Percentiles rank a stretch among this genome's conserved stretches.
These are phyloP conservation scores for Microcaecilia unicolor DNA, from an alignment of 2,797 vertebrate species.

Conservation along the genomic window DNA sequence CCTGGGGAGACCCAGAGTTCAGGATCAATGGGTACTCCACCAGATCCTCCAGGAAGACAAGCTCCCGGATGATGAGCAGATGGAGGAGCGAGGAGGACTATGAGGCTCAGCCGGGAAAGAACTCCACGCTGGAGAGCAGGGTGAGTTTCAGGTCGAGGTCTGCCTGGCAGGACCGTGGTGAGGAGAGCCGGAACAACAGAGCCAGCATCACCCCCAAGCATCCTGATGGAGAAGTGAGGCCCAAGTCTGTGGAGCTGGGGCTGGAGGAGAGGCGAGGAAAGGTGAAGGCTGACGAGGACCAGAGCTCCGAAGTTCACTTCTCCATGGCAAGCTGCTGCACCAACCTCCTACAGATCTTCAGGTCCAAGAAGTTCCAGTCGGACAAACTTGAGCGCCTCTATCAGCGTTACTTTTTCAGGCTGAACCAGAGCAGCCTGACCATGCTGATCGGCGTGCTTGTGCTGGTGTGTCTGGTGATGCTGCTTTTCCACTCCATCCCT, in stretches of 20 bases:
- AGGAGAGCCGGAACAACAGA: slow-evolving; percentile 53
- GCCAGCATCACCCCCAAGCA: slow-evolving; percentile 57
- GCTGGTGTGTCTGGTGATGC: slow-evolving; percentile 87
- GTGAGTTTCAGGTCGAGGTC: slow-evolving; percentile 90
- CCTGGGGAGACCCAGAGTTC: slow-evolving; percentile 85
- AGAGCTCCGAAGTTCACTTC: slow-evolving; percentile 63
- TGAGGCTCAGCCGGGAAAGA: slow-evolving; percentile 55
- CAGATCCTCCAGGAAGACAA: slow-evolving; percentile 66
- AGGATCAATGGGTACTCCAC: slow-evolving; percentile 82
- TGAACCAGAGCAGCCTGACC: slow-evolving; percentile 97
- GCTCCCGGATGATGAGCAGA: slow-evolving; percentile 60
- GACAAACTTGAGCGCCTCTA: slow-evolving; percentile 94
- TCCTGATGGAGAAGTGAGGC: slow-evolving; percentile 67
- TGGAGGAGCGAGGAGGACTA: slow-evolving; percentile 80
- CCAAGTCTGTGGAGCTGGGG: slow-evolving; percentile 83
- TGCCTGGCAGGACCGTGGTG: slow-evolving; percentile 88
- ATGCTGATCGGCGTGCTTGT: slow-evolving; percentile 95
- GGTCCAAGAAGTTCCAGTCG: slow-evolving; percentile 95
- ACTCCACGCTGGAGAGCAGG: slow-evolving; percentile 59
- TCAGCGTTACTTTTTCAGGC: slow-evolving; percentile 96
- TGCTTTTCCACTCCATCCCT: slow-evolving; percentile 79
- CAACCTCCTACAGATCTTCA: slow-evolving; percentile 82
- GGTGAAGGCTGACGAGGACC: slow-evolving; percentile 55
- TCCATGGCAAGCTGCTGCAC: slow-evolving; percentile 76
- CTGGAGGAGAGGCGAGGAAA: slow-evolving; percentile 72